Evolutionary conservation across 2,888 invertebrate genomes (phyloP).

Genomic region (Drosophila affinis): DNA sequence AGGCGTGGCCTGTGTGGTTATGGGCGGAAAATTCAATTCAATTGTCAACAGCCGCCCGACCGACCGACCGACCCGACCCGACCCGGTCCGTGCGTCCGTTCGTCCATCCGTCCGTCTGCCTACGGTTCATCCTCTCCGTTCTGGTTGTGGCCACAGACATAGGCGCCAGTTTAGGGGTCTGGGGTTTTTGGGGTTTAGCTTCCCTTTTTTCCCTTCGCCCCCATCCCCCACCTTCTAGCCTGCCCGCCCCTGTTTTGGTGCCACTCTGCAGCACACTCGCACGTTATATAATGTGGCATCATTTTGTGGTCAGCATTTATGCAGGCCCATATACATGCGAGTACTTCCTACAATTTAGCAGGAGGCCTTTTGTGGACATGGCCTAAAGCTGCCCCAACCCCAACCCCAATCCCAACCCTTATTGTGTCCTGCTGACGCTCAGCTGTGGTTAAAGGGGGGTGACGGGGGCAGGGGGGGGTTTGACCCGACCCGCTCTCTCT

Average conservation of each 20-base stretch:
- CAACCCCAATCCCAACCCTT: neutral
- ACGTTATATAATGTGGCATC: conserved; percentile 78
- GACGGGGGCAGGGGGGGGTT: no score
- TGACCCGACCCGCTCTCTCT: conserved; percentile 14
- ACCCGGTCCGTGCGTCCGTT: neutral
- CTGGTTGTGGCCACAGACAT: conserved; percentile 62
- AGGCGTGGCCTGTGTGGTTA: conserved; percentile 55
- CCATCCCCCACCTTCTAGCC: neutral
- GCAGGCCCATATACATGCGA: conserved; percentile 51
- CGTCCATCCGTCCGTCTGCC: neutral
- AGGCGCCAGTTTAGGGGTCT: conserved; percentile 67
- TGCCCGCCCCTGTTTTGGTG: neutral
- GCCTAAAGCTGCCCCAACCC: neutral
- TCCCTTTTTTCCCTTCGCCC: conserved; percentile 41
- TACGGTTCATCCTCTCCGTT: conserved; percentile 10
- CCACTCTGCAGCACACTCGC: conserved; percentile 37
- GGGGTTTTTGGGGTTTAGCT: conserved; percentile 39
- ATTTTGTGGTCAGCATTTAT: conserved; percentile 79
- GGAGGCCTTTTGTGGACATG: conserved; percentile 71
- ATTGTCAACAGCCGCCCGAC: conserved; percentile 69
- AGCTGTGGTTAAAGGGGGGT: conserved; percentile 1
- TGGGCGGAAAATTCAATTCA: conserved; percentile 70
- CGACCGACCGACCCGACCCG: neutral
- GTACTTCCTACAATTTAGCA: conserved; percentile 29
- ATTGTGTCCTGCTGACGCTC: neutral